Base-by-base conservation (phyloP, 2,888 invertebrate genomes). In the Hermaeophaga mercurialis region DNA sequence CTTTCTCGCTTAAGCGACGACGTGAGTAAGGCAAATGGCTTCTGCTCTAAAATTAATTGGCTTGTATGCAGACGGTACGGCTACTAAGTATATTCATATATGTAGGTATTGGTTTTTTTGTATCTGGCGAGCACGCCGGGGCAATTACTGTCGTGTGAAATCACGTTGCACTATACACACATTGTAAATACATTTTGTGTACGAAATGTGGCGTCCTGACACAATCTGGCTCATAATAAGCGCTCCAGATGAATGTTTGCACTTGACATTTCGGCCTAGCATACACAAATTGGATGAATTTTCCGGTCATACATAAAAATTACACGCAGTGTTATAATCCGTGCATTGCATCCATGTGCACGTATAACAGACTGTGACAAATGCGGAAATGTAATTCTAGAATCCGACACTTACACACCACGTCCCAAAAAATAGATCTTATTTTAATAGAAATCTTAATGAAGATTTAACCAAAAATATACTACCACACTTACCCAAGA, bases 201-300 rank as follows among this genome's bases (percentile, higher is more conserved):
- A 41, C 8, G 33, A 45, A 19, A 12, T 39, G 33, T 33, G 46
- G 28, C 24, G 41, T 46, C 31, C 45, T 56, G 50, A 49, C 56
- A 46, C 56, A 56, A 56, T 50, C 45, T 52, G 50, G 56, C 24
- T 46, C 46, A 56, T 56, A 56, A 56, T 50, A 39, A 56, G 39
- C 56, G 39, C 34, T 19, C 33, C 28, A 50, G 50, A 56, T 56
- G 45, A 46, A 56, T 52, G 50, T 56, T 56, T 52, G 50, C 50
- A 46, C 45, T 50, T 52, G 56, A 52, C 50, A 31, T 52, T 50
- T 34, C 18, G 39, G 46, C 56, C 48, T 31, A 38, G 46, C 56
- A 33, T 43, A 45, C 50, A 24, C 50, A 46, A 46, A 45, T 56
- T 52, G 39, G 46, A 39, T 38, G 5, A 22, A 56, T 50, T 56